Base-by-base conservation (phyloP, 2,797 vertebrate genomes). In the Podarcis lilfordi region DNA sequence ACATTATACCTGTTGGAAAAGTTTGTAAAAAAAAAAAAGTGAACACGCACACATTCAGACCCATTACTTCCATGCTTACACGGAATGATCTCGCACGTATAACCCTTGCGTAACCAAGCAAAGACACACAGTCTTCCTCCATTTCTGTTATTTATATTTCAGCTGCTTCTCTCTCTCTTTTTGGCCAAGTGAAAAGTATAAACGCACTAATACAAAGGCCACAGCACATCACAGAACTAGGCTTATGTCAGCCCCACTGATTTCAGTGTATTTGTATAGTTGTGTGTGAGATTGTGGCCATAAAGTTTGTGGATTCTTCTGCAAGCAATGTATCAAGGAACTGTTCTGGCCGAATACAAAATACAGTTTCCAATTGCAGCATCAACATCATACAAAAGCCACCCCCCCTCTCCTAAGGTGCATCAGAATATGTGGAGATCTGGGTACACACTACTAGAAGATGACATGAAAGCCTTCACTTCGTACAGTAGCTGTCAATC, bases 321-420 rank as follows among this genome's bases (percentile, higher is more conserved):
- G 86, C 75, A 90, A 85, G 80, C 87, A 89, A 76, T 89, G 92
- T 2, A 89, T 90, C 81, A 0, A 37, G 15, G 80, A 85, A 6
- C 0, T 55, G 55, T 85, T 86, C 59, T 75, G 23, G 89, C 91
- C 77, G 81, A 90, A 1, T 19, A 80, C 40, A 19, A 19, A 40
- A 43, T 77, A 32, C 75, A 86, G 91, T 50, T 50, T 50, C 11
- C 11, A 82, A 84, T 50, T 77, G 88, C 37, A 76, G 86, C 21
- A 32, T 64, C 40, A 23, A 61, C 85, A 85, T 89, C 80, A 84
- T 1, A 89, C 87, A 86, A 80, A 86, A 91, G 50, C 50, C 2
- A 1, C 10, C 1, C 45, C 3, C 45, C 3, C 45, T 10, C 43
- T 45, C 43, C 85, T 92, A 89, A 80, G 86, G 91, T 29, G 85